phyloP scores from a whole-genome alignment of 2,797 vertebrate genomes.

The Myiotriccus ornatus region DNA sequence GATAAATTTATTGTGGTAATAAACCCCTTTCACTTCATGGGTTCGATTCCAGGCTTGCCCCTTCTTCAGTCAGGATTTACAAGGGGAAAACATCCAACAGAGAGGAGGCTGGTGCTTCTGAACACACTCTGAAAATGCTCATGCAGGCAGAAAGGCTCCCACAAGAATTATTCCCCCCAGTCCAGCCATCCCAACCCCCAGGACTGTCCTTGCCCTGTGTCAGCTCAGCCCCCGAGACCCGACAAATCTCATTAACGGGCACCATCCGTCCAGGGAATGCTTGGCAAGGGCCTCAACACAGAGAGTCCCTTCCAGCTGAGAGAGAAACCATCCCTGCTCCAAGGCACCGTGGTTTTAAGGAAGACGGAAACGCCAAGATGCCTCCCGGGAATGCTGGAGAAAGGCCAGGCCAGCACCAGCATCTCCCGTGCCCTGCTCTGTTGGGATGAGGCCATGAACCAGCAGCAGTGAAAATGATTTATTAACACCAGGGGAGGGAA shows the following conservation, averaged over 20 bases:
- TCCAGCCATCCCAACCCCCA: background rate
- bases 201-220: background rate
- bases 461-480: background rate
- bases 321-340: background rate
- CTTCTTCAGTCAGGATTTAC: background rate
- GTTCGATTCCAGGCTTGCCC: background rate
- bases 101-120: background rate
- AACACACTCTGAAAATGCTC: background rate
- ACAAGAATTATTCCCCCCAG: constrained; percentile 20
- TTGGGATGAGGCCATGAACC: background rate
- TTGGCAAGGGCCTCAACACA: background rate
- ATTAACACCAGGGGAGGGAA: background rate
- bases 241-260: background rate
- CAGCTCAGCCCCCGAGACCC: background rate
- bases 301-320: background rate
- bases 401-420: background rate
- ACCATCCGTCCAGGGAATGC: fast-evolving
- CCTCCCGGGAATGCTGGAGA: background rate
- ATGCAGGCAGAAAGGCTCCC: background rate
- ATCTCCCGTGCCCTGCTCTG: background rate
- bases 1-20: background rate
- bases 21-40: background rate
- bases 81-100: background rate
- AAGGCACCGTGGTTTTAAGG: background rate
- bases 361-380: background rate